A percentile compares a stretch with the other conserved stretches of the same genome.
Evolutionary conservation across 2,888 invertebrate species (phyloP).

Genomic region (Drosophila falleni): DNA sequence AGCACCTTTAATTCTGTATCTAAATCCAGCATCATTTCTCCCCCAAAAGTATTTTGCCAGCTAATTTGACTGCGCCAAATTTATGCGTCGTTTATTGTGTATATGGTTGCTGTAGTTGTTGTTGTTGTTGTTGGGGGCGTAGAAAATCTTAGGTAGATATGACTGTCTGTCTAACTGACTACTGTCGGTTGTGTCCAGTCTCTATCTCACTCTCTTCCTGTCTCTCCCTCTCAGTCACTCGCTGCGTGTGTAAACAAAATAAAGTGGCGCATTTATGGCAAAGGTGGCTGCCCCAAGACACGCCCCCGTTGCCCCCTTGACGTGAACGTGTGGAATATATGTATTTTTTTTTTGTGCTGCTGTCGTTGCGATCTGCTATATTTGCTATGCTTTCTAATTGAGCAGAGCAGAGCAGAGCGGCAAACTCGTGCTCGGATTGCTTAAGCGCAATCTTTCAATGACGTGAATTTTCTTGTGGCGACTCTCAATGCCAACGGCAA

Average conservation of each 20-base stretch:
- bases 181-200: background rate
- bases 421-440: conserved; percentile 72
- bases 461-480: conserved; percentile 40
- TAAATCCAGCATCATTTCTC: conserved; percentile 32
- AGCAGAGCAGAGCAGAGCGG: conserved; percentile 64
- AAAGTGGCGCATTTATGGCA: conserved; percentile 76
- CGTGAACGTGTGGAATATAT: conserved; percentile 19
- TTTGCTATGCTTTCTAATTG: conserved; percentile 75
- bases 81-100: conserved; percentile 61
- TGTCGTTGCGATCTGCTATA: conserved; percentile 48
- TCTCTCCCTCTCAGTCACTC: background rate
- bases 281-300: conserved; percentile 66
- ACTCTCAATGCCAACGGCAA: conserved; percentile 24
- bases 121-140: conserved; percentile 30
- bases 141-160: conserved; percentile 38
- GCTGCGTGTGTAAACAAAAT: conserved; percentile 69
- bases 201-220: background rate
- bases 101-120: conserved; percentile 3
- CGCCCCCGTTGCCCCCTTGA: conserved; percentile 3
- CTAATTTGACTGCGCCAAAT: conserved; percentile 74
- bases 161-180: conserved; percentile 24
- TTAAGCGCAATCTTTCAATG: conserved; percentile 51
- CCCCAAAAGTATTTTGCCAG: conserved; percentile 52
- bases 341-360: conserved; percentile 6
- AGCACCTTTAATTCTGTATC: conserved; percentile 10